Base-by-base conservation (phyloP, 2,797 vertebrate genomes). In the Alectoris magna region DNA sequence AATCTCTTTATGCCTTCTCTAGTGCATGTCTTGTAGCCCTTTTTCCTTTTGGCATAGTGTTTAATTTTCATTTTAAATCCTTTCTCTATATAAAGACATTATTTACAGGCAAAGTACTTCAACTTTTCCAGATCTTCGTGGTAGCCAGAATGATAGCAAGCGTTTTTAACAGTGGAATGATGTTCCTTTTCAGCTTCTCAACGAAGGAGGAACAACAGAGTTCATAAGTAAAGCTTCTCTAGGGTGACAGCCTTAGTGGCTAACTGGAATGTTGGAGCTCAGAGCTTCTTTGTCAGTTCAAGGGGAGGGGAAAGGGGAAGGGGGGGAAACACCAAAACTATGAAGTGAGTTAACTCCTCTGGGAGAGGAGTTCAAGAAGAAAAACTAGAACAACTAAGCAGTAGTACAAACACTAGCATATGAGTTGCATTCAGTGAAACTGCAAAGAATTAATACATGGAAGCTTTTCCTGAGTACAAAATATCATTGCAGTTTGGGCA, bases 171-270 rank as follows among this genome's bases (percentile, higher is more conserved):
- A 16, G 91, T 68, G 88, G 73, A 94, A 49, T 80, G 55, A 83
- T 95, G 66, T 59, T 94, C 63, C 74, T 88, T 93, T 94, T 93
- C 70, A 88, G 66, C 64, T 92, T 73, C 93, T 71, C 66, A 43
- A 7, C 68, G 60, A 81, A 87, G 68, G 29, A 90, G 26, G 68
- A 90, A 43, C 39, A 84, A 70, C 36, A 79, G 53, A 53, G 81
- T 82, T 95, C 31, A 87, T 84, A 94, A 91, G 63, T 87, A 84
- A 83, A 91, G 43, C 88, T 92, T 95, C 89, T 91, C 94, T 93
- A 77, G 93, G 85, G 80, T 93, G 89, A 93, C 83, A 77, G 67
- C n/a, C 9, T 78, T 90, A 85, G 88, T 91, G 91, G 64, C 75
- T 77, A 27, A 39, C 49, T 69, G 90, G 90, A 94, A 96, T 94